Percentiles rank a stretch among this genome's conserved stretches.
These are phyloP conservation scores for Oreochromis niloticus DNA, from an alignment of 2,113 vertebrate species.

Conservation along the genomic window DNA sequence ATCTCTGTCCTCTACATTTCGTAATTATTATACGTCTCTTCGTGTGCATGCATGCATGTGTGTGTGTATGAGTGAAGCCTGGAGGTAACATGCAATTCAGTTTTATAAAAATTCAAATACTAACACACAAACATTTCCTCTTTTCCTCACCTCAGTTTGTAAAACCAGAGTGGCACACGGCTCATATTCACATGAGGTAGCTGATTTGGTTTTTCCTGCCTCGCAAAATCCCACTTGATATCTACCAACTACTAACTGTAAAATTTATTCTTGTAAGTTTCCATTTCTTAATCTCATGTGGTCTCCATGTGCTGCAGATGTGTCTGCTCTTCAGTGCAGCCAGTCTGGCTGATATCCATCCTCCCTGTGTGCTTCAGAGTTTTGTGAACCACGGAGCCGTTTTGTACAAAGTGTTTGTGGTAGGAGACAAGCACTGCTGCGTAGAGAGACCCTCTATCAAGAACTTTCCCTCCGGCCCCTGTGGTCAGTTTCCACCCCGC, in stretches of 20 bases:
- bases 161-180: slow-evolving; percentile 76
- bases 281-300: background rate
- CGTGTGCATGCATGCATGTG: background rate
- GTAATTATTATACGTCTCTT: background rate
- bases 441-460: slow-evolving; percentile 74
- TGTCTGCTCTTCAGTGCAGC: slow-evolving; percentile 66
- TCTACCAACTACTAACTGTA: background rate
- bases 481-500: slow-evolving; percentile 49
- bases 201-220: background rate
- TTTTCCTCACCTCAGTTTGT: slow-evolving; percentile 63
- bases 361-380: slow-evolving; percentile 75
- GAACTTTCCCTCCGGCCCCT: slow-evolving; percentile 70
- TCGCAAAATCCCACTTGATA: background rate
- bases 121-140: background rate
- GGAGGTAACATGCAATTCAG: background rate
- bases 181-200: slow-evolving; percentile 70
- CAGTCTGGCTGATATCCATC: slow-evolving; percentile 52
- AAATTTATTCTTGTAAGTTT: background rate
- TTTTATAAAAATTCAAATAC: background rate
- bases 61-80: background rate
- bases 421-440: slow-evolving; percentile 67
- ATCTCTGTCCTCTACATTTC: background rate
- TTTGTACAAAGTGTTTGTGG: slow-evolving; percentile 76
- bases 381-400: slow-evolving; percentile 75
- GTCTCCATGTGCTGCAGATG: slow-evolving; percentile 52